phyloP scores from a whole-genome alignment of 1,140 invertebrate genomes.

The Copidosoma floridanum region DNA sequence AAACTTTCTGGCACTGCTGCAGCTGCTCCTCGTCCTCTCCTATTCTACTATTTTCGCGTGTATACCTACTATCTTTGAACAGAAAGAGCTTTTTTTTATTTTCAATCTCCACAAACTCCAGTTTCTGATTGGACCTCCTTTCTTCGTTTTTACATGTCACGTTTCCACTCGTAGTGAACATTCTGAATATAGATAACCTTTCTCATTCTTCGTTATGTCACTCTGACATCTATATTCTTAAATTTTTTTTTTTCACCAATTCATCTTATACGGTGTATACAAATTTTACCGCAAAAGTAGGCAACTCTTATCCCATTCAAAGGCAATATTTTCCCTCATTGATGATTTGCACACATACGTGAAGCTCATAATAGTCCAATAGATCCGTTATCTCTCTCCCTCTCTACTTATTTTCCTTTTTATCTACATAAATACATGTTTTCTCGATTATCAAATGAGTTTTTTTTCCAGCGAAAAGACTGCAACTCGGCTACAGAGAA shows the following conservation, averaged over 20 bases:
- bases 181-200: too few species aligned
- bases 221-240: too few species aligned
- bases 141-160: too few species aligned
- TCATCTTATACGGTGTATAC: too few species aligned
- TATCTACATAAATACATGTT: too few species aligned
- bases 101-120: conserved; percentile 8
- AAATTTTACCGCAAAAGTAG: not conserved
- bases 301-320: not conserved
- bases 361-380: not conserved
- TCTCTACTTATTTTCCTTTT: not conserved
- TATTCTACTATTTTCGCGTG: not conserved
- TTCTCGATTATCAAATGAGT: too few species aligned
- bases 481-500: too few species aligned
- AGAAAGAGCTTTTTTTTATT: not conserved
- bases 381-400: not conserved
- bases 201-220: too few species aligned
- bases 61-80: conserved; percentile 7
- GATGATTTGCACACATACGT: not conserved
- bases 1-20: conserved; percentile 32
- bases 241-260: too few species aligned
- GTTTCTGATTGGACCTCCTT: conserved; percentile 11
- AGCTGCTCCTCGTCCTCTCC: not conserved
- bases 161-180: too few species aligned
- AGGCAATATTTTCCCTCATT: conserved; percentile 2
- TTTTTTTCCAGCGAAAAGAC: too few species aligned